A percentile compares a stretch with the other conserved stretches of the same genome.
Conservation (phyloP, 2,797 vertebrate species). For the Cheirogaleus major region DNA sequence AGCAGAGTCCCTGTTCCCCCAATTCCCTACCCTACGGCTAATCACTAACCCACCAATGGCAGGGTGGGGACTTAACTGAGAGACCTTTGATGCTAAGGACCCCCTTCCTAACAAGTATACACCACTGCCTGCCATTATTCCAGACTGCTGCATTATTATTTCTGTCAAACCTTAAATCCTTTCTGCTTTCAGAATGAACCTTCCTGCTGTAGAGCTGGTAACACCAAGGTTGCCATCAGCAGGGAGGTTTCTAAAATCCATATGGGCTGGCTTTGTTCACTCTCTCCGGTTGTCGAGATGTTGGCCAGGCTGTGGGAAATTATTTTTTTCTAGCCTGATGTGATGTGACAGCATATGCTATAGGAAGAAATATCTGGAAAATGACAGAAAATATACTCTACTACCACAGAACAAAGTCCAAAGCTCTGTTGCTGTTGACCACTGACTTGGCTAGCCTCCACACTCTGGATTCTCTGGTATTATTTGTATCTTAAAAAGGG, state of each 20-base stretch:
- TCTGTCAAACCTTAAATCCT: background rate
- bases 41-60: background rate
- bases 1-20: background rate
- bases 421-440: background rate
- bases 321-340: background rate
- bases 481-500: background rate
- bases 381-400: constrained; percentile 20
- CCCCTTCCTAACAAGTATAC: background rate
- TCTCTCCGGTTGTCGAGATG: background rate
- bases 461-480: background rate
- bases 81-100: background rate
- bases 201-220: background rate
- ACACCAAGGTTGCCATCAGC: background rate
- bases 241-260: constrained; percentile 4
- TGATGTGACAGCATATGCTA: background rate
- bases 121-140: too few relatives aligned
- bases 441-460: background rate
- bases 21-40: background rate
- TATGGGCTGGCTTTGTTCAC: background rate
- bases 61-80: background rate
- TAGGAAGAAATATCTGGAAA: constrained; percentile 20
- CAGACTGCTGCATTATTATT: background rate
- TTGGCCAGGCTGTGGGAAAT: background rate
- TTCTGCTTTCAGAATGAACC: background rate
- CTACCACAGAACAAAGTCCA: background rate